These are phyloP conservation scores for Galleria mellonella DNA, from an alignment of 1,140 invertebrate species.

Conservation along the genomic window DNA sequence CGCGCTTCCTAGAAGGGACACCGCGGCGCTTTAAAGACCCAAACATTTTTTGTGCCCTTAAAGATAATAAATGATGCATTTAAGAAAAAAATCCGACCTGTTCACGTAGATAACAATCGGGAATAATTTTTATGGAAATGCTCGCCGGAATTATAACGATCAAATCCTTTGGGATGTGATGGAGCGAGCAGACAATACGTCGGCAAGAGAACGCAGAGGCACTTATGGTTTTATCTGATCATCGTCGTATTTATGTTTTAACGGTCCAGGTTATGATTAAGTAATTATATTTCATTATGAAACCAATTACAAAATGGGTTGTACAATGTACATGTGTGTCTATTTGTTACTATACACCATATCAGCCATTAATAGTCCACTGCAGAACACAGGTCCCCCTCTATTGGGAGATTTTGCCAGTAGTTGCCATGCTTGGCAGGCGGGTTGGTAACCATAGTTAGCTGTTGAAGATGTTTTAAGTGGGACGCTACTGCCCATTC, in stretches of 20 bases:
- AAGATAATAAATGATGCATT: constrained; percentile 72
- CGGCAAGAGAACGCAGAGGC: constrained; percentile 36
- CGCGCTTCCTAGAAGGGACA: constrained; percentile 60
- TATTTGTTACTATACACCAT: no score
- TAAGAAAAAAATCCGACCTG: constrained; percentile 65
- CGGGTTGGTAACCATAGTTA: no score
- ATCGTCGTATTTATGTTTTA: constrained; percentile 4
- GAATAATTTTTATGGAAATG: constrained; percentile 73
- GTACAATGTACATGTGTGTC: no score
- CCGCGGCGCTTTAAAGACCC: constrained; percentile 60
- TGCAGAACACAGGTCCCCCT: no score
- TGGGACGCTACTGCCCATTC: no score
- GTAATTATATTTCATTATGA: no score
- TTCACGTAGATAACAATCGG: constrained; percentile 67
- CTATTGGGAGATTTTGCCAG: no score
- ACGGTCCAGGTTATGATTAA: no score
- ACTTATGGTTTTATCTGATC: constrained; percentile 30
- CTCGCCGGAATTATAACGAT: constrained; percentile 66
- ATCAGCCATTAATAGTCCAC: no score
- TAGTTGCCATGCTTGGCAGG: no score
- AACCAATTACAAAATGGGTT: no score
- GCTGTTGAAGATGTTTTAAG: no score
- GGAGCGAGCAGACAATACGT: constrained; percentile 68
- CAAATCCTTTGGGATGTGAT: constrained; percentile 66
- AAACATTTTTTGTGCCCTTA: constrained; percentile 58